These are phyloP conservation scores for Imbricaverruca yamaguchii DNA, from an alignment of 2,888 invertebrate species.

Conservation along the genomic window DNA sequence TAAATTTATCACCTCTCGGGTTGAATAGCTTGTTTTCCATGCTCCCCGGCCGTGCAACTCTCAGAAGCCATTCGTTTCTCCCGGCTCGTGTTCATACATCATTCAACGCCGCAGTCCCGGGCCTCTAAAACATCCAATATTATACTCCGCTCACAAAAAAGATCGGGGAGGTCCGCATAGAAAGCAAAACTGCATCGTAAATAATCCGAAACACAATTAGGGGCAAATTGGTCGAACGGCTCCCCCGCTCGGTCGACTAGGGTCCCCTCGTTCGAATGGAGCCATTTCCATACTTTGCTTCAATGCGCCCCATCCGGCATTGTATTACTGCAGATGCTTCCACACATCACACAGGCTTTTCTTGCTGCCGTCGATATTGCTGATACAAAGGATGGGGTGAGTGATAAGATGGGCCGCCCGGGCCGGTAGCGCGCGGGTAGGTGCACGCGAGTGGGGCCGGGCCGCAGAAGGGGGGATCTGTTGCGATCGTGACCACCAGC, in stretches of 20 bases:
- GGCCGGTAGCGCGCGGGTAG: too few relatives aligned
- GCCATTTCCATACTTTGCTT: slow-evolving; percentile 15
- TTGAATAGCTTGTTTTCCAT: background rate
- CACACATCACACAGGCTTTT: too few relatives aligned
- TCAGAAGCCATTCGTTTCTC: background rate
- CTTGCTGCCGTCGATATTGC: too few relatives aligned
- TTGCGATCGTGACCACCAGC: too few relatives aligned
- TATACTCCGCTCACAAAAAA: background rate
- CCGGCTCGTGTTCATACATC: background rate
- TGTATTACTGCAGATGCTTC: too few relatives aligned
- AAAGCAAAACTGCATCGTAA: slow-evolving; percentile 19
- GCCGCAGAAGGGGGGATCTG: too few relatives aligned
- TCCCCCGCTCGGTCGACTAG: background rate
- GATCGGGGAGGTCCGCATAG: background rate
- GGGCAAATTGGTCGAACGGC: background rate
- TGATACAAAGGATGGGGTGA: too few relatives aligned
- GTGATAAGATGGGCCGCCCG: too few relatives aligned
- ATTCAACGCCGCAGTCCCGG: background rate
- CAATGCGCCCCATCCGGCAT: background rate
- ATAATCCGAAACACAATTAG: slow-evolving; percentile 10
- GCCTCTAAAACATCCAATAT: slow-evolving; percentile 1
- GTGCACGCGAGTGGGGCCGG: too few relatives aligned
- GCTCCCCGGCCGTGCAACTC: background rate
- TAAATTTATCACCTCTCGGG: background rate
- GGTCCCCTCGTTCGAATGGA: background rate